phyloP scores from a whole-genome alignment of 2,888 invertebrate genomes.

The Nysson spinosus region DNA sequence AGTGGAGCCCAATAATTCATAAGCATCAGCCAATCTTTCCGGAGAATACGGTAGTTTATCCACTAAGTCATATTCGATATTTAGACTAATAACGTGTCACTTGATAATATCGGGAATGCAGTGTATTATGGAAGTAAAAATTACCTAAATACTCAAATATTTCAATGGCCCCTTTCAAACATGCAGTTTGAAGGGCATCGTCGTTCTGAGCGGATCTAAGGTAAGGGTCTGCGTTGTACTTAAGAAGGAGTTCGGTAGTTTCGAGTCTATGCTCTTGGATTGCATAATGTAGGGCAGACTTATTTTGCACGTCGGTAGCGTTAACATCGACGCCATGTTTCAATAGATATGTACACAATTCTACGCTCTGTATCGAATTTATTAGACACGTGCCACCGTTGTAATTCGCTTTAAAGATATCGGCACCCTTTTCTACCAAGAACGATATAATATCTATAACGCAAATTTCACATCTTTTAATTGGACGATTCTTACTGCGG shows the following conservation, averaged over 20 bases:
- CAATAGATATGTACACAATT: constrained; percentile 88
- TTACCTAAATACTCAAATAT: constrained; percentile 85
- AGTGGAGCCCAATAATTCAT: constrained; percentile 92
- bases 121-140: too few relatives aligned
- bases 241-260: constrained; percentile 88
- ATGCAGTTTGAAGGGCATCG: constrained; percentile 92
- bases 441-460: constrained; percentile 80
- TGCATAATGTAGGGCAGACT: constrained; percentile 96
- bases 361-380: constrained; percentile 92
- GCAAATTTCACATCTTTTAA: background rate
- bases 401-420: constrained; percentile 90
- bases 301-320: constrained; percentile 92
- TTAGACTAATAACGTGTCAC: too few relatives aligned
- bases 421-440: constrained; percentile 88
- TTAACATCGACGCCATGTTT: constrained; percentile 90
- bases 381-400: constrained; percentile 96
- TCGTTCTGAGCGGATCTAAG: constrained; percentile 89
- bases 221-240: constrained; percentile 88
- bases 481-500: too few relatives aligned
- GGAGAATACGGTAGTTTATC: constrained; percentile 80
- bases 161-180: constrained; percentile 86
- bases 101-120: too few relatives aligned
- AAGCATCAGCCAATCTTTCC: constrained; percentile 88
- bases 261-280: constrained; percentile 90
- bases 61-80: constrained; percentile 53